Base-by-base conservation (phyloP, 2,113 vertebrate species). In the Stictonetta naevosa region DNA sequence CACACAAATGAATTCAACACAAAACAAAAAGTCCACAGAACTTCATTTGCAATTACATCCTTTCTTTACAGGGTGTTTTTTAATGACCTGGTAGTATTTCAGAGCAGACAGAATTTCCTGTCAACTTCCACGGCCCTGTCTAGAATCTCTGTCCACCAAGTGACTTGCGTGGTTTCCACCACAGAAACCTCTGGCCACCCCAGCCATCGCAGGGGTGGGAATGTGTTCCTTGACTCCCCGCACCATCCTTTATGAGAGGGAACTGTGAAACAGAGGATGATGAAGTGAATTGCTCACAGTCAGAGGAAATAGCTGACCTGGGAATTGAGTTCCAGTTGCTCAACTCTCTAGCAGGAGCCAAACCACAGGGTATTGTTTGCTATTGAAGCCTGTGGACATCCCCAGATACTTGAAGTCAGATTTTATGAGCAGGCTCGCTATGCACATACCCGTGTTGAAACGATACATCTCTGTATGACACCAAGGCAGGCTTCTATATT, bases 361-460 rank as follows among this genome's bases (percentile, higher is more conserved):
- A 94, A 87, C 66, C 93, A 78, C 73, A 83, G 58, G 25, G 73
- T 58, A 19, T 72, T 94, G 83, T 84, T 91, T 66, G 48, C 77
- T 85, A 0, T 4, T 34, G 71, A 74, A 68, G 60, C 86, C 60
- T 62, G 56, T 89, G 83, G 88, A 92, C 92, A 76, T 50, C 80
- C 64, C 62, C 92, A 96, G 52, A 66, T 29, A 92, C 17, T 38
- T 92, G 76, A 88, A 94, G 58, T 36, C 58, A 62, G 88, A 84
- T 93, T 95, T 92, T 84, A 83, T 18, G 64, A 92, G 74, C 3
- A 15, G 52, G 34, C 72, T 68, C 1, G 0, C 85, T 62, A 16
- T 22, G n/a, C 28, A 79, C 68, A 40, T 38, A 25, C 48, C 80
- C 64, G 13, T n/a, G 53, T 40, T 55, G 34, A 64, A 95, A 84